Evolutionary conservation across 2,113 vertebrate genomes (phyloP), one percentile per base, ranked within the genome.

Genomic region (Protomyctophum bolini): DNA sequence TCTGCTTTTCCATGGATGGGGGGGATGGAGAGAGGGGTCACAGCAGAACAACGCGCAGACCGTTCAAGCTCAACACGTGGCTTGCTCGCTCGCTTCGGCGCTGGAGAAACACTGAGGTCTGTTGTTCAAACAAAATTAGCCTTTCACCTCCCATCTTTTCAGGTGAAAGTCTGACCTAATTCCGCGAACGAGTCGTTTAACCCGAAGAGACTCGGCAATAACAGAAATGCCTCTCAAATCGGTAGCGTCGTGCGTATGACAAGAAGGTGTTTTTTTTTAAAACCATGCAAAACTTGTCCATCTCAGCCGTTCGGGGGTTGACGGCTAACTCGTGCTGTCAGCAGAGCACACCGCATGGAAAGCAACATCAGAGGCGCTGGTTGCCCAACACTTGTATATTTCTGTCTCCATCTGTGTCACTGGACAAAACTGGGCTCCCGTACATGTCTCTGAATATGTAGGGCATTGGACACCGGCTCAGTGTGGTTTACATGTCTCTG

Each of bases 331-430:
- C 28, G 15, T 73, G 78, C 81, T 91, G 87, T 90, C 87, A 89
- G 86, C 70, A 56, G 65, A 77, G 76, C 3, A 63, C 84, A 89
- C 87, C 88, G 70, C 87, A 90, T 63, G 76, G 72, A 88, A 81
- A 83, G 87, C 73, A 83, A 86, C 84, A 82, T 89, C 87, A 87
- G 81, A 86, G 71, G 80, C 33, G 69, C 70, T 73, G 81, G 85
- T 82, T 84, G 80, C 87, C 83, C 80, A 60, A 86, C 55, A 70
- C 87, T 87, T 84, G 86, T 86, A 87, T 86, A 91, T 90, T 91
- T 90, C 87, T 86, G 83, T 86, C 83, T 84, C 77, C 86, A 85
- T 91, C 87, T 89, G 87, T 91, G 87, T 89, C 82, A 83, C 82
- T n/a, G 86, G 82, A 75, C 84, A 79, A 62, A 84, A 86, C 83